phyloP scores from a whole-genome alignment of 2,797 vertebrate species.

The Lindbergichthys nudifrons region DNA sequence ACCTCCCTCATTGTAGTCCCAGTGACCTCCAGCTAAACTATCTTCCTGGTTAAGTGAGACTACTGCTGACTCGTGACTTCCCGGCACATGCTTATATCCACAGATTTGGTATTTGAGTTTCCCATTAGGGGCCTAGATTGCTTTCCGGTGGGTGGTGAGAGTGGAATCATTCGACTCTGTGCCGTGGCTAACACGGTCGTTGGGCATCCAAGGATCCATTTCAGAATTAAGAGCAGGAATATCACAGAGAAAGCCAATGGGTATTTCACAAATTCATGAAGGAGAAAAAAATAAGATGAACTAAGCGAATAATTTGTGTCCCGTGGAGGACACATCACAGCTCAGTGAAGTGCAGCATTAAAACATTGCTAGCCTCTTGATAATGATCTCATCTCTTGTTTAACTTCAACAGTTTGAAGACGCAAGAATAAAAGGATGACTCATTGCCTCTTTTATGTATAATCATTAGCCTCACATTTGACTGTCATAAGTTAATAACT shows the following conservation, averaged over 20 bases:
- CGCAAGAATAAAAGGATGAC: not conserved
- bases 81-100: conserved; percentile 69
- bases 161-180: conserved; percentile 66
- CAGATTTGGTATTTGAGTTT: conserved; percentile 78
- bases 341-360: conserved; percentile 24
- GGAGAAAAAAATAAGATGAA: conserved; percentile 1
- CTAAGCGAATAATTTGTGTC: conserved; percentile 37
- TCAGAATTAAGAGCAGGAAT: conserved; percentile 59
- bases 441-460: not conserved
- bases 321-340: not conserved
- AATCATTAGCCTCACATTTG: not conserved
- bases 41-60: conserved; percentile 63
- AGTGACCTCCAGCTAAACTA: conserved; percentile 69
- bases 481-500: not conserved
- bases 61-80: conserved; percentile 74
- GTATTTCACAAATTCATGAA: conserved; percentile 35
- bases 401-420: conserved; percentile 7
- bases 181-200: conserved; percentile 67
- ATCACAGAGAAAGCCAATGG: conserved; percentile 34
- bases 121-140: conserved; percentile 77
- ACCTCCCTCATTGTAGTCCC: conserved; percentile 37
- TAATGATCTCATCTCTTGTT: conserved; percentile 31
- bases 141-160: conserved; percentile 75
- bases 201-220: conserved; percentile 66
- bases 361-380: conserved; percentile 30